Conservation (phyloP, 37 sponge, comb jelly and placozoan species). For the Chondrilla cf. caribensis region DNA sequence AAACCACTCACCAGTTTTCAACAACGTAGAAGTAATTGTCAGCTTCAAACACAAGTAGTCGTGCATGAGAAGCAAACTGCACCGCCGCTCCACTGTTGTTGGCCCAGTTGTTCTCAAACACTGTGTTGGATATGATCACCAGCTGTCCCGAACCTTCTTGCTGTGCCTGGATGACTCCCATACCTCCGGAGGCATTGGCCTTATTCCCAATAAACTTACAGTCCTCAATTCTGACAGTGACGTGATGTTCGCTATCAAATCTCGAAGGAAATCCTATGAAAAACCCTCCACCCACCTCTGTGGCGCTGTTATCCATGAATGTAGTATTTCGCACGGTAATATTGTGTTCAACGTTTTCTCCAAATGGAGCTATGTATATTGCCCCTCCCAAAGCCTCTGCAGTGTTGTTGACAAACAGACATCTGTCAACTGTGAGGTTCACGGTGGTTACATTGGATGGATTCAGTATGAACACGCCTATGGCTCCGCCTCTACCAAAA, state of each 20-base stretch:
- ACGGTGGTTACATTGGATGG: not conserved
- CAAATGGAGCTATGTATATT: slow-evolving; percentile 22
- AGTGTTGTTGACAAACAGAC: slow-evolving; percentile 22
- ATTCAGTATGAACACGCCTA: slow-evolving; percentile 32
- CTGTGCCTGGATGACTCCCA: slow-evolving; percentile 23
- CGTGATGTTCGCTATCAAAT: not conserved
- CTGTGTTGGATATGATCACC: not conserved
- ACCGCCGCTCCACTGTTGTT: slow-evolving; percentile 31
- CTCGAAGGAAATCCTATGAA: slow-evolving; percentile 21
- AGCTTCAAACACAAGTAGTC: slow-evolving; percentile 25
- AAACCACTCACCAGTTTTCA: slow-evolving; percentile 40
- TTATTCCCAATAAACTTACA: slow-evolving; percentile 39
- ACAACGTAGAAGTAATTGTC: slow-evolving; percentile 1
- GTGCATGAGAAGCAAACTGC: slow-evolving; percentile 37
- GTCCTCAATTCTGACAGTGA: slow-evolving; percentile 1
- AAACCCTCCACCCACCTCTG: slow-evolving; percentile 22
- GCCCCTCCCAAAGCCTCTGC: slow-evolving; percentile 9
- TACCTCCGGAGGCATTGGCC: slow-evolving; percentile 45
- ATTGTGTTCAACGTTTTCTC: not conserved
- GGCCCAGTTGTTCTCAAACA: slow-evolving; percentile 35
- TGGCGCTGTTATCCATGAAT: slow-evolving; percentile 5
- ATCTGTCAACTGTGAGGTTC: slow-evolving; percentile 3
- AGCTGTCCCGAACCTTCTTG: slow-evolving; percentile 23
- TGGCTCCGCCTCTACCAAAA: slow-evolving; percentile 55
- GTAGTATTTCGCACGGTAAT: not conserved